Percentiles rank a stretch among this genome's conserved stretches.
These are phyloP conservation scores for human DNA, from an alignment of 2,113 vertebrate genomes.

Conservation along the genomic window GRCh38 chr6:89564501-89565000, in stretches of 20 bases:
- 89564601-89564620: background rate
- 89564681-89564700: background rate
- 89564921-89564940: background rate
- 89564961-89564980: background rate
- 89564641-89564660: background rate
- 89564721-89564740: background rate
- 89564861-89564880: background rate
- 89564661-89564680: background rate
- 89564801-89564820: background rate
- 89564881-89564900: background rate
- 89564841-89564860: background rate
- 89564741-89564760: background rate
- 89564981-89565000: background rate
- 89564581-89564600: background rate
- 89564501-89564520: background rate
- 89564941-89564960: background rate
- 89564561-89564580: background rate
- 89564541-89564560: background rate
- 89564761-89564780: background rate
- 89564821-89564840: background rate
- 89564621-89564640: background rate
- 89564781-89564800: background rate
- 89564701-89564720: background rate
- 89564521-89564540: conserved; percentile 23
- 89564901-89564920: background rate